Base-by-base conservation (phyloP, 2,797 vertebrate species). In the Trematomus bernacchii region DNA sequence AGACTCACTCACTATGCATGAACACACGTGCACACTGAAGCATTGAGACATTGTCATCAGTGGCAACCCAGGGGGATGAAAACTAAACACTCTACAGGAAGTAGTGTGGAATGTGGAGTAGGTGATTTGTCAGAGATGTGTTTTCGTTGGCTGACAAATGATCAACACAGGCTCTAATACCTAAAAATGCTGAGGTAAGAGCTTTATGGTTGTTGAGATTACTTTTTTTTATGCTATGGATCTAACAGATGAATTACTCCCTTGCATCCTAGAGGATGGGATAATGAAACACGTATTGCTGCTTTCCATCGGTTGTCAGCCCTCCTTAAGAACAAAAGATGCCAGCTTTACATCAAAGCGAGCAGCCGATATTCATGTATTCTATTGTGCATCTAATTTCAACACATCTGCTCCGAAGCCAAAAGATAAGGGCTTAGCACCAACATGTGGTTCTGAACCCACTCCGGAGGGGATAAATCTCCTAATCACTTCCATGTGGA, bases 401-500 rank as follows among this genome's bases (percentile, higher is more conserved):
- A 62, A 16, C 19, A 53, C 72, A 70, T 88, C 60, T 87, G 68
- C 42, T 76, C 75, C 61, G 48, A 78, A 66, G 50, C 21, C 15
- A 73, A 11, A 50, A 73, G 76, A 83, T 85, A 75, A 84, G 51
- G 23, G 44, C 52, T 74, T 60, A 76, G 71, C 55, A 73, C 60
- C 71, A 83, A 62, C 66, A 85, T 85, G 74, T 81, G 73, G 62
- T 57, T 37, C 55, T 42, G 30, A 72, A 79, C 40, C 60, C 55
- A 65, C 58, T 76, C 60, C 1, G 0, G 23, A 37, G 66, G 65
- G 54, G 65, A 74, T 66, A 75, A 71, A 78, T 78, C 59, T 77
- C 43, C 52, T 76, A 83, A 91, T 91, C 55, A 66, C 66, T 79
- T 84, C 76, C 87, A 92, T 74, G 68, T 86, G 71, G 53, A 82